phyloP scores from a whole-genome alignment of 1,140 invertebrate genomes.

The fruit fly (Drosophila melanogaster) region Release_6_plus_ISO1_MT NC_004354.4:6762001-6762500 shows the following conservation, averaged over 20 bases:
- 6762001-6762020: conserved; percentile 20
- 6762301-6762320: conserved; percentile 55
- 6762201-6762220: neutral
- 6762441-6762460: conserved; percentile 10
- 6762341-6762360: neutral
- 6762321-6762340: conserved; percentile 52
- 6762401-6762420: neutral
- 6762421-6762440: conserved; percentile 27
- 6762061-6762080: conserved; percentile 6
- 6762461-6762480: neutral
- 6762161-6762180: neutral
- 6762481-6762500: conserved; percentile 7
- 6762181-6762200: conserved; percentile 14
- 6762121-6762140: conserved; percentile 16
- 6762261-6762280: conserved; percentile 62
- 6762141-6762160: conserved; percentile 5
- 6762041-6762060: conserved; percentile 52
- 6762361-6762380: neutral
- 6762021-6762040: conserved; percentile 62
- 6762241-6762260: neutral
- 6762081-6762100: conserved; percentile 30
- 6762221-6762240: neutral
- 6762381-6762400: neutral
- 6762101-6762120: conserved; percentile 13
- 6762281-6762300: neutral